Conservation (phyloP, 1,140 invertebrate genomes). For the Liolophura sinensis region DNA sequence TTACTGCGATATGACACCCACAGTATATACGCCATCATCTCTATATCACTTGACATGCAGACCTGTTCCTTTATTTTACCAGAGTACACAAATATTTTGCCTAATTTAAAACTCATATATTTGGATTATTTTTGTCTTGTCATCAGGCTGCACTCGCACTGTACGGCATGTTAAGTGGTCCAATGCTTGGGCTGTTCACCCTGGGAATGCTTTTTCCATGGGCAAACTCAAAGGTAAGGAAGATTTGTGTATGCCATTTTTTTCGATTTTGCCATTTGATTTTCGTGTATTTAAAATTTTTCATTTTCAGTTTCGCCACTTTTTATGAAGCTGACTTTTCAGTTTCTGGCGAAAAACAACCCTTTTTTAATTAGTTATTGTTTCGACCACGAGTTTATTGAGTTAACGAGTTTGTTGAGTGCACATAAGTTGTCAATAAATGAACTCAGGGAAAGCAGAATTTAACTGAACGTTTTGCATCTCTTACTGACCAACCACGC, state of each 20-base stretch:
- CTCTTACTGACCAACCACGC: no score
- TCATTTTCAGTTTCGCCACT: background rate
- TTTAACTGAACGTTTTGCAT: no score
- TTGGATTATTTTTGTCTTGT: conserved; percentile 8
- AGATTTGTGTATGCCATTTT: background rate
- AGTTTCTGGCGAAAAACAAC: no score
- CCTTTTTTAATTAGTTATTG: no score
- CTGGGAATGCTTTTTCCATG: conserved; percentile 55
- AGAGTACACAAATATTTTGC: background rate
- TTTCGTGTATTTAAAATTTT: background rate
- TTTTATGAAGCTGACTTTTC: background rate
- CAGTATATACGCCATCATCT: background rate
- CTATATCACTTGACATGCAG: background rate
- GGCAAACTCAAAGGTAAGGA: conserved; percentile 42
- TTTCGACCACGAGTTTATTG: no score
- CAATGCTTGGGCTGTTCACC: conserved; percentile 50
- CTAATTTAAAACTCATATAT: background rate
- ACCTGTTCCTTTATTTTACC: background rate
- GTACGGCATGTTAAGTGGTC: conserved; percentile 51
- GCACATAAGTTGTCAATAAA: no score
- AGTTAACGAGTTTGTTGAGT: no score
- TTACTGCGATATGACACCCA: background rate
- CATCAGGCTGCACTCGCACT: conserved; percentile 65
- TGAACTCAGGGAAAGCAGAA: no score
- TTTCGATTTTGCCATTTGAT: background rate